A percentile compares a stretch with the other conserved stretches of the same genome.
Conservation (phyloP, 2,888 invertebrate species). For the Drosophila mimica region DNA sequence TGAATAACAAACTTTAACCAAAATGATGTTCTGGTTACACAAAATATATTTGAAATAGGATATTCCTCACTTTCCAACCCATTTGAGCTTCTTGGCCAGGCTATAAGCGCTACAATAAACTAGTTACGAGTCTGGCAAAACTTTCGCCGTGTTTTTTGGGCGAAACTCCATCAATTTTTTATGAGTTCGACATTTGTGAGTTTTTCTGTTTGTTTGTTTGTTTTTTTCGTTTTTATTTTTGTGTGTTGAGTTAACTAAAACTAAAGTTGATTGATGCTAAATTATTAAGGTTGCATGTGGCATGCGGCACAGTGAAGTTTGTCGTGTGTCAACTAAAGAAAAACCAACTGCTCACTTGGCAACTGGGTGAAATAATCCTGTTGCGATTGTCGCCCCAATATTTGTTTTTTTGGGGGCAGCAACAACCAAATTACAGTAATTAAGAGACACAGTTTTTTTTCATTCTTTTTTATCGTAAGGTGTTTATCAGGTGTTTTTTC, state of each 20-base stretch:
- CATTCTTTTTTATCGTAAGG: conserved; percentile 27
- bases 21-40: background rate
- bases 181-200: conserved; percentile 48
- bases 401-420: conserved; percentile 36
- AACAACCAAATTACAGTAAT: conserved; percentile 64
- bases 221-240: background rate
- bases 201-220: conserved; percentile 37
- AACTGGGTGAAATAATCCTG: conserved; percentile 71
- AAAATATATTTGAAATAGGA: background rate
- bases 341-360: conserved; percentile 4
- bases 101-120: conserved; percentile 1
- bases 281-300: conserved; percentile 70
- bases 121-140: conserved; percentile 21
- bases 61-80: background rate
- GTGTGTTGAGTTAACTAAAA: conserved; percentile 34
- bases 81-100: background rate
- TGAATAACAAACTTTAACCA: background rate
- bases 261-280: conserved; percentile 63
- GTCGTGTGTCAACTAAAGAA: conserved; percentile 16
- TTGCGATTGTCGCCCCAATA: conserved; percentile 57
- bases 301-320: conserved; percentile 22
- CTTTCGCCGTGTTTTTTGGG: conserved; percentile 44
- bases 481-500: conserved; percentile 59
- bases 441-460: conserved; percentile 48
- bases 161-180: conserved; percentile 40